Evolutionary conservation across 1,140 invertebrate genomes (phyloP).

Genomic region (Drosophila mojavensis): DNA sequence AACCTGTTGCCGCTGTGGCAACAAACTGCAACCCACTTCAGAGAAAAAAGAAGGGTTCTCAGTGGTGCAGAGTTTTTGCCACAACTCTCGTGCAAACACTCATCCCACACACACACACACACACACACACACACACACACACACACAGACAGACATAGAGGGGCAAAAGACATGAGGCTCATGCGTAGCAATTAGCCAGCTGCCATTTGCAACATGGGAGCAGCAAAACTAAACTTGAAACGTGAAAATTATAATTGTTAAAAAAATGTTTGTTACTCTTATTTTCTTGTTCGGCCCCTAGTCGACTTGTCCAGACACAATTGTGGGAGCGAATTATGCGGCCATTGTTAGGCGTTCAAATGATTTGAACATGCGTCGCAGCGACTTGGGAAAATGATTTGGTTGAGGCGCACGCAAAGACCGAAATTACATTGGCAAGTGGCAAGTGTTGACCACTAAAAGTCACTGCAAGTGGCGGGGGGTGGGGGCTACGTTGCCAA

Average conservation of each 20-base stretch:
- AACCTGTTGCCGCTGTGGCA: background rate
- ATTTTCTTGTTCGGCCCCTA: background rate
- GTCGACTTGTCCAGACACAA: constrained; percentile 11
- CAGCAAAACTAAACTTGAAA: background rate
- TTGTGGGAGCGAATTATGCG: constrained; percentile 26
- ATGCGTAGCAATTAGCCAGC: constrained; percentile 45
- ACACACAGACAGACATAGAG: background rate
- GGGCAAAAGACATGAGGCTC: constrained; percentile 2
- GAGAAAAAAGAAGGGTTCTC: background rate
- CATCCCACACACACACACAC: background rate
- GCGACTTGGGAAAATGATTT: constrained; percentile 36
- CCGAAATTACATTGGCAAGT: constrained; percentile 1
- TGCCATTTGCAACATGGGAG: constrained; percentile 16
- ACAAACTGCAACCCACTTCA: constrained; percentile 1
- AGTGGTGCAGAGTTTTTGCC: constrained; percentile 19
- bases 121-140: background rate
- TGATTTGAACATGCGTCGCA: constrained; percentile 22
- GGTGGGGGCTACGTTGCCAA: background rate
- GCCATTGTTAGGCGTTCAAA: constrained; percentile 20
- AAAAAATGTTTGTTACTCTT: background rate
- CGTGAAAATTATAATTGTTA: background rate
- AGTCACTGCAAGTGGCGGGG: background rate
- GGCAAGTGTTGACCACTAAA: constrained; percentile 3
- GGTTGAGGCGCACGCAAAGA: constrained; percentile 22
- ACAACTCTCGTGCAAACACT: constrained; percentile 6